A percentile compares a stretch with the other conserved stretches of the same genome.
These are phyloP conservation scores for Glaucidium brasilianum DNA, from an alignment of 2,113 vertebrate genomes.

Conservation along the genomic window DNA sequence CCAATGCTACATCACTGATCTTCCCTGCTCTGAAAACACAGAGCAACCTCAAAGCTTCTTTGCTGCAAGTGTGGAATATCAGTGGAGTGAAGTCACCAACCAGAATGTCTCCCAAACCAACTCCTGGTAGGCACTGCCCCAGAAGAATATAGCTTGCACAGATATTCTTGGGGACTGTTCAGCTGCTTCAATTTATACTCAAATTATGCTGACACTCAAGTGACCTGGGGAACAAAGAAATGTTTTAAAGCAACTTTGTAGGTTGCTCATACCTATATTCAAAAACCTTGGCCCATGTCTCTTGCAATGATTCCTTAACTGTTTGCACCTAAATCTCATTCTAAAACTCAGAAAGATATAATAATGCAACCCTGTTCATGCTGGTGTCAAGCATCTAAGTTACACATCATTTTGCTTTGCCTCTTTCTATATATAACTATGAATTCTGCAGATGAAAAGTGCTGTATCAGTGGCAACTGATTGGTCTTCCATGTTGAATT, in stretches of 20 bases:
- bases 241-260: not conserved
- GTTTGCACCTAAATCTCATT: not conserved
- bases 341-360: not conserved
- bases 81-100: not conserved
- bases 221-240: not conserved
- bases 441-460: not conserved
- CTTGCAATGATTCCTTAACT: not conserved
- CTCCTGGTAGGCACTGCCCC: not conserved
- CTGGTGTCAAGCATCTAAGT: not conserved
- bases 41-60: not conserved
- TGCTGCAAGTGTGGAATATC: not conserved
- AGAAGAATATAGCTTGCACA: not conserved
- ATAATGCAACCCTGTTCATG: not conserved
- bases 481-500: not conserved
- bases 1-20: not conserved
- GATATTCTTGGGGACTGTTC: not conserved
- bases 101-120: not conserved
- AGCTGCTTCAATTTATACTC: not conserved
- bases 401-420: not conserved
- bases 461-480: not conserved
- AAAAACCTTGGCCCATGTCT: not conserved
- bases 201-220: not conserved
- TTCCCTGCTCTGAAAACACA: not conserved
- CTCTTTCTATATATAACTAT: not conserved
- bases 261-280: rapidly evolving